Evolutionary conservation across 2,888 invertebrate species (phyloP).

Genomic region (Catocala sponsa): DNA sequence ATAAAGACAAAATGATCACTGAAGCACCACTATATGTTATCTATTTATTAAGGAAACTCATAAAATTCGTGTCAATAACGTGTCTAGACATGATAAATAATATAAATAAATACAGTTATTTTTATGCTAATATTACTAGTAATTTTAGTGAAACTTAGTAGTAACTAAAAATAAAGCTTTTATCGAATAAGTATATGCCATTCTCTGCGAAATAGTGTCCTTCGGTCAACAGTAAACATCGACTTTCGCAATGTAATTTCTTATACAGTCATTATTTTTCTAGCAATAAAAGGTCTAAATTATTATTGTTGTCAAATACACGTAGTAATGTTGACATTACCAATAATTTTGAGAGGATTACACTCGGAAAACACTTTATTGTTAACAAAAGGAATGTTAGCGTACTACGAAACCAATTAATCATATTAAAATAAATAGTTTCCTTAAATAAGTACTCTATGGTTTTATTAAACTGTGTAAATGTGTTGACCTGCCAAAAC

Average conservation of each 20-base stretch:
- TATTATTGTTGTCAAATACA: conserved; percentile 23
- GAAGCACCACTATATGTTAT: too few species aligned
- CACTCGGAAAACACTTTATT: conserved; percentile 24
- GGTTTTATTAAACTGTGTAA: not conserved
- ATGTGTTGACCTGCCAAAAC: conserved; percentile 2
- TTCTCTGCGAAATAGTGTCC: not conserved
- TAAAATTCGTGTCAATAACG: too few species aligned
- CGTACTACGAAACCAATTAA: conserved; percentile 5
- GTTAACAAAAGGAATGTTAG: conserved; percentile 6
- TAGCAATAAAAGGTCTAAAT: conserved; percentile 22
- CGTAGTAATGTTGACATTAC: conserved; percentile 29
- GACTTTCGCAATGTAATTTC: conserved; percentile 12
- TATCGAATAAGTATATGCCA: too few species aligned
- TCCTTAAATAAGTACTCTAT: conserved; percentile 5
- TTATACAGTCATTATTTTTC: conserved; percentile 20
- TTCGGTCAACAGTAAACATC: conserved; percentile 18
- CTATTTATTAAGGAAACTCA: too few species aligned
- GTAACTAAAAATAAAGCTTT: not conserved
- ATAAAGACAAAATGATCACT: too few species aligned
- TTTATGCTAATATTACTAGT: not conserved
- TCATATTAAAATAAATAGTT: conserved; percentile 3
- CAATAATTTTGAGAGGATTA: conserved; percentile 40
- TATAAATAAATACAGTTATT: too few species aligned
- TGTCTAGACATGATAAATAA: not conserved
- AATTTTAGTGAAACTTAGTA: not conserved